A percentile compares a stretch with the other conserved stretches of the same genome.
These are phyloP conservation scores for Baccha elongata DNA, from an alignment of 2,888 invertebrate genomes.

Conservation along the genomic window DNA sequence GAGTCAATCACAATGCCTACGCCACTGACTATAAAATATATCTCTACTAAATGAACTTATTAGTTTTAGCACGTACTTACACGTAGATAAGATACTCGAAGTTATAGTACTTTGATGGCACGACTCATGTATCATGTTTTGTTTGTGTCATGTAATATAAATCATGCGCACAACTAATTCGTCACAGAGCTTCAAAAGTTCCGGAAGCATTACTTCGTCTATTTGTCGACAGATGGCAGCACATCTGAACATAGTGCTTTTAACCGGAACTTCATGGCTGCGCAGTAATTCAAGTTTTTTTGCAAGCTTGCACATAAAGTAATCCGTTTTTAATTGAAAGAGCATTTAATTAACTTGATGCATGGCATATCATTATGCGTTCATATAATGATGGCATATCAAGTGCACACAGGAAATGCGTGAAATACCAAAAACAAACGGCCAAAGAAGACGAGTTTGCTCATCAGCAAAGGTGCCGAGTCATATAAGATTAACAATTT, in stretches of 20 bases:
- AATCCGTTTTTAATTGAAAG: slow-evolving; percentile 36
- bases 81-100: background rate
- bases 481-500: slow-evolving; percentile 18
- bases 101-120: slow-evolving; percentile 1
- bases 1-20: too few relatives aligned
- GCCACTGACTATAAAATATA: too few relatives aligned
- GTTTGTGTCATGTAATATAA: too few relatives aligned
- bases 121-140: background rate
- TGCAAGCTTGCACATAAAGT: background rate
- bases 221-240: slow-evolving; percentile 54
- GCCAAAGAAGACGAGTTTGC: background rate
- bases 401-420: slow-evolving; percentile 10
- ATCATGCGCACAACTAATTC: slow-evolving; percentile 41
- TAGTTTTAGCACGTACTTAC: too few relatives aligned
- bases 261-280: background rate
- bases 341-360: slow-evolving; percentile 33
- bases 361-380: slow-evolving; percentile 30
- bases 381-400: slow-evolving; percentile 6
- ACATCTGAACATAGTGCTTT: background rate
- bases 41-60: too few relatives aligned
- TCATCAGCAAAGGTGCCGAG: background rate
- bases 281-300: background rate
- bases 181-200: slow-evolving; percentile 7
- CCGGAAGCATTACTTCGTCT: slow-evolving; percentile 4
- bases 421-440: background rate